Evolutionary conservation across 2,888 invertebrate species (phyloP).

Genomic region (Junonia oenone): DNA sequence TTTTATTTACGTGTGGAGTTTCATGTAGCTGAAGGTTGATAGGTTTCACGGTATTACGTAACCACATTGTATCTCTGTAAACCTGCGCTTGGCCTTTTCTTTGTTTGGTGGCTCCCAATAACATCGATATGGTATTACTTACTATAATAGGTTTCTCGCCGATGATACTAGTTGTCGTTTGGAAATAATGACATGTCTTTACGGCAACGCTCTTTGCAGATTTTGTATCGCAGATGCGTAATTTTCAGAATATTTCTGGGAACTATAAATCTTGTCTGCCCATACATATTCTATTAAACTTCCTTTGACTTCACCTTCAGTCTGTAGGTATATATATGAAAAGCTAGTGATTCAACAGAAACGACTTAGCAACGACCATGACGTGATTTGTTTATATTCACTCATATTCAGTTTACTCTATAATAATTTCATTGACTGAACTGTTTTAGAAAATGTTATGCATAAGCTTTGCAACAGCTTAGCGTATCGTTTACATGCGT

Average conservation of each 20-base stretch:
- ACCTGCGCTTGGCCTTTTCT: neutral
- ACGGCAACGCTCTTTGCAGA: neutral
- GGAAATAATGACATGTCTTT: neutral
- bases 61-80: conserved; percentile 1
- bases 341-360: conserved; percentile 57
- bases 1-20: conserved; percentile 28
- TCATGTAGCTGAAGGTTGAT: conserved; percentile 35
- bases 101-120: neutral
- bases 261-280: conserved; percentile 67
- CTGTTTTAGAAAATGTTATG: conserved; percentile 47
- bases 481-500: neutral
- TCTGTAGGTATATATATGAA: conserved; percentile 40
- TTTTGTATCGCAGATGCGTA: conserved; percentile 42
- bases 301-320: conserved; percentile 65
- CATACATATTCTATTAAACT: conserved; percentile 61
- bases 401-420: conserved; percentile 64
- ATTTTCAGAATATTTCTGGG: conserved; percentile 59
- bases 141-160: neutral
- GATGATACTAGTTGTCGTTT: neutral
- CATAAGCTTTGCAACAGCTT: conserved; percentile 17
- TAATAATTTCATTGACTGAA: conserved; percentile 71
- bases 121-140: neutral
- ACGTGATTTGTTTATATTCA: conserved; percentile 59
- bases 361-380: conserved; percentile 61
- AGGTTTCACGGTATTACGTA: conserved; percentile 17